These are phyloP conservation scores for Oikopleura vanhoeffeni DNA, from an alignment of 23 tunicate genomes.

Conservation along the genomic window DNA sequence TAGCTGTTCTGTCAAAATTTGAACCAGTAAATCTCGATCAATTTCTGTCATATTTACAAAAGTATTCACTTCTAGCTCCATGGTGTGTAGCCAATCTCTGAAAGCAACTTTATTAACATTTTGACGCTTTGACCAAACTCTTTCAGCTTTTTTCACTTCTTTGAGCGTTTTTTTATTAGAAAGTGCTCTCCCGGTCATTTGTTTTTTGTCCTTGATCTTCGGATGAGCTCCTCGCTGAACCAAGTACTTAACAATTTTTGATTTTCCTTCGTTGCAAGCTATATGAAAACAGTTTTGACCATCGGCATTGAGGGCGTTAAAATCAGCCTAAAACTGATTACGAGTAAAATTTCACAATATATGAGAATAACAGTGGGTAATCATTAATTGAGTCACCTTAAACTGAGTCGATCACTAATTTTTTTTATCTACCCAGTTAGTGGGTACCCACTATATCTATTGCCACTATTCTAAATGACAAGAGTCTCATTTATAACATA, in stretches of 20 bases:
- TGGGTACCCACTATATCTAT: no score
- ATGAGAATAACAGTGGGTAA: no score
- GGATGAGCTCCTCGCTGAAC: neutral
- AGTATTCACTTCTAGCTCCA: neutral
- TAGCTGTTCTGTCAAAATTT: neutral
- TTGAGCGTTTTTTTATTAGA: slow-evolving; percentile 18
- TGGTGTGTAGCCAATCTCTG: neutral
- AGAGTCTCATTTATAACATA: no score
- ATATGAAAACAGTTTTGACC: neutral
- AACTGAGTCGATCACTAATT: no score
- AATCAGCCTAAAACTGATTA: no score
- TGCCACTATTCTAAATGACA: no score
- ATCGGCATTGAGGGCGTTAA: neutral
- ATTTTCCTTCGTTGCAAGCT: neutral
- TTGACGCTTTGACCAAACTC: slow-evolving; percentile 22
- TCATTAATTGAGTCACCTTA: no score
- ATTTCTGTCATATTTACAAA: neutral
- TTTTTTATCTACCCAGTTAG: no score
- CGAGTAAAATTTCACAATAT: no score
- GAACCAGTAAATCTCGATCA: neutral
- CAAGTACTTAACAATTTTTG: neutral
- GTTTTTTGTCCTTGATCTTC: neutral
- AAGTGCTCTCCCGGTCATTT: neutral
- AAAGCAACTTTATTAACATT: neutral
- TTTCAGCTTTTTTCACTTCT: slow-evolving; percentile 32